A percentile compares a stretch with the other conserved stretches of the same genome.
These are phyloP conservation scores for Yponomeuta plumbellus DNA, from an alignment of 2,888 invertebrate genomes.

Conservation along the genomic window DNA sequence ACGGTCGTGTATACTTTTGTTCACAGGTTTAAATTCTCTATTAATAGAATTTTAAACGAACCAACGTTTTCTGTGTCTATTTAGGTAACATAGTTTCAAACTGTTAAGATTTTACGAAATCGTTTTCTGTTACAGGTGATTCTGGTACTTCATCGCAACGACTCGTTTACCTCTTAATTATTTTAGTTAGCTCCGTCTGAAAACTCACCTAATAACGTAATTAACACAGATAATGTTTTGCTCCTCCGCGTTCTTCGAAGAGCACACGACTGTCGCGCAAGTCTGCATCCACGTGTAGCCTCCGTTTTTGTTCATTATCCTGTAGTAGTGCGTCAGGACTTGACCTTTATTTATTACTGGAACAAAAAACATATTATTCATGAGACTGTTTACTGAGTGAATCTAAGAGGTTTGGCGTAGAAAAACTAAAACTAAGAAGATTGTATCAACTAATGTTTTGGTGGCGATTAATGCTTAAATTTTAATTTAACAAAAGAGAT, in stretches of 20 bases:
- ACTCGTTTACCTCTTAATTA: too few relatives aligned
- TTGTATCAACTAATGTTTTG: too few relatives aligned
- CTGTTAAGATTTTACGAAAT: too few relatives aligned
- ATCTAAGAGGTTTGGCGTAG: too few relatives aligned
- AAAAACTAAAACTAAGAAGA: too few relatives aligned
- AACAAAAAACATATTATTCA: constrained; percentile 37
- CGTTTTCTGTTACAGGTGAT: not conserved
- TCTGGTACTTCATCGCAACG: not conserved
- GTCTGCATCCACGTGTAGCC: constrained; percentile 98
- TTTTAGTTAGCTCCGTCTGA: too few relatives aligned
- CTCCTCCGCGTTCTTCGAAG: constrained; percentile 96
- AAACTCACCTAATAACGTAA: constrained; percentile 92
- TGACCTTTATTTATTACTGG: constrained; percentile 97
- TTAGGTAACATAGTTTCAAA: too few relatives aligned
- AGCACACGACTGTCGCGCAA: constrained; percentile 97
- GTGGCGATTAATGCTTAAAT: too few relatives aligned
- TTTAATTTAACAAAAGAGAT: too few relatives aligned
- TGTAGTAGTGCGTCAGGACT: constrained; percentile 96
- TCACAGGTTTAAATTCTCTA: not conserved
- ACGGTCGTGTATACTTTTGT: too few relatives aligned
- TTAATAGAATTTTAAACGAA: too few relatives aligned
- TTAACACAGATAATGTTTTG: constrained; percentile 98
- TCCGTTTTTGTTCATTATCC: constrained; percentile 96
- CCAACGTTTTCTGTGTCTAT: not conserved
- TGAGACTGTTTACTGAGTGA: too few relatives aligned